These are phyloP conservation scores for Oncorhynchus clarkii DNA, from an alignment of 2,113 vertebrate species.

Conservation along the genomic window DNA sequence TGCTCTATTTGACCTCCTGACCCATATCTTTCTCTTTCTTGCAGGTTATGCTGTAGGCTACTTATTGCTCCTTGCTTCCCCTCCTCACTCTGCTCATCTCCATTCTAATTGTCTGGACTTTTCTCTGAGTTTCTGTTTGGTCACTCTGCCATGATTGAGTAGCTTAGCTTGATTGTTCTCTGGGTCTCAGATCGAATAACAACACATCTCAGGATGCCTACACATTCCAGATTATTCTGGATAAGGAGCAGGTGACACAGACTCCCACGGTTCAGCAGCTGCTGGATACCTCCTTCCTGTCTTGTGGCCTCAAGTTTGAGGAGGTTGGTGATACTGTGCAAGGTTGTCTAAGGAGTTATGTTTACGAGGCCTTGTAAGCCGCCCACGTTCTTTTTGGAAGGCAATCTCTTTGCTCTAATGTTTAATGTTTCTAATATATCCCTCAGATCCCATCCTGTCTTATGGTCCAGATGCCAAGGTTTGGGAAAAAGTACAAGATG, in stretches of 20 bases:
- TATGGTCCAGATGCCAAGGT: constrained; percentile 81
- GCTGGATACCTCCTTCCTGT: constrained; percentile 75
- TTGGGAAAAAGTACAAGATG: constrained; percentile 81
- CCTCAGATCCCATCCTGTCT: constrained; percentile 73
- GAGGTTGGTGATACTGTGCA: constrained; percentile 54
- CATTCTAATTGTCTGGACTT: no score
- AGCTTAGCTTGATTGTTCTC: not conserved
- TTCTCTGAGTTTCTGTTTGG: not conserved
- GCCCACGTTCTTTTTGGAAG: not conserved
- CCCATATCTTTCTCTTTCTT: not conserved
- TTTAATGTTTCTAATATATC: not conserved
- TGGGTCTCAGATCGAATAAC: constrained; percentile 58
- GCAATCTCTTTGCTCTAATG: not conserved
- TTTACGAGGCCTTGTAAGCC: not conserved
- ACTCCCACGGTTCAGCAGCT: constrained; percentile 77
- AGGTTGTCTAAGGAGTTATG: not conserved
- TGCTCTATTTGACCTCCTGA: not conserved
- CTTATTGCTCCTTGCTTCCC: not conserved
- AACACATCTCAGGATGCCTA: constrained; percentile 71
- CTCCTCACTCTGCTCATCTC: not conserved
- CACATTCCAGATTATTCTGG: constrained; percentile 79
- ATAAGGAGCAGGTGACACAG: constrained; percentile 66
- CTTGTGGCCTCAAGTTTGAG: constrained; percentile 75
- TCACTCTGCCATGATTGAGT: not conserved
- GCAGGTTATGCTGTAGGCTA: not conserved